Evolutionary conservation across 2,797 vertebrate genomes (phyloP), one percentile per base, ranked within the genome.

Genomic region (Acanthurus lineatus): DNA sequence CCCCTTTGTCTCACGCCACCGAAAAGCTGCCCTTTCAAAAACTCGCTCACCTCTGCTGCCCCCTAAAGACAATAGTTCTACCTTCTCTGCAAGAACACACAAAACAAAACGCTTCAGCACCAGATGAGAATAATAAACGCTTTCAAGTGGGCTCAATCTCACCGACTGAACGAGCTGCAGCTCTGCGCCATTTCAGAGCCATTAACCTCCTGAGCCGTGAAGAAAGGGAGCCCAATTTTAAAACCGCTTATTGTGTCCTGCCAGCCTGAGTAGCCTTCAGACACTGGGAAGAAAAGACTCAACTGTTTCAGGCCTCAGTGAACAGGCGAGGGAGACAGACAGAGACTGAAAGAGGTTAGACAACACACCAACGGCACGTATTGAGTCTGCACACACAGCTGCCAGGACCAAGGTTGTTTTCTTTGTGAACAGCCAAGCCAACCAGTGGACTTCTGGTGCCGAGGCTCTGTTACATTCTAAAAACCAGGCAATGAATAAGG

Each of bases 41-140:
- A 91, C 32, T 87, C 40, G 56, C 87, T 95, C 94, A 95, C 94
- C 95, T 95, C 93, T 93, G 90, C 93, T 93, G 94, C 93, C 93
- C 94, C 91, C 85, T 84, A 86, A 94, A 95, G 94, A 95, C 94
- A 95, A 95, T 94, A 89, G 77, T 16, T 67, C 85, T 89, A 92
- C 93, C 86, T 88, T 90, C 85, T 80, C 71, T 58, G 73, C 84
- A 74, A 81, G 82, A 83, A 91, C 91, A 88, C 89, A 86, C 91
- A 91, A 90, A 93, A 91, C 91, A 88, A 92, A 86, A 87, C 62
- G 82, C 83, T 90, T 85, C 76, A 82, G 86, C 88, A 82, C 83
- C 84, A 87, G 87, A 94, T 91, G 89, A 92, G 91, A 92, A 94
- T 92, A 93, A 93, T 90, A 92, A 93, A 92, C 56, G 86, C 90